Evolutionary conservation across 2,113 vertebrate species (phyloP).

Genomic region (Sminthopsis crassicaudata): DNA sequence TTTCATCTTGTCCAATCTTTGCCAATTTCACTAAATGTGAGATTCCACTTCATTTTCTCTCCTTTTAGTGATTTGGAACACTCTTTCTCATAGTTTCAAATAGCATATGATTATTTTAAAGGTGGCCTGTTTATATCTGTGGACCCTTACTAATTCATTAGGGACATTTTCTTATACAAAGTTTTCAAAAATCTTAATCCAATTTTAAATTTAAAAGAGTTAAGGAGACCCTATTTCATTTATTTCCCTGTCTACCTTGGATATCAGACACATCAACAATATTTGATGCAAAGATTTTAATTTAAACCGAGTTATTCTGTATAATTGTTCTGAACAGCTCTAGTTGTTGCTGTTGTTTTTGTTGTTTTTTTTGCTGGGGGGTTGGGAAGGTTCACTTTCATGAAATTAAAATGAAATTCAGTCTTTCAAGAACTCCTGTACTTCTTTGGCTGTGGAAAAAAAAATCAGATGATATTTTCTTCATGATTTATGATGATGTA

Average conservation of each 20-base stretch:
- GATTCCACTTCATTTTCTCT: not conserved
- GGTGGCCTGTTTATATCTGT: not conserved
- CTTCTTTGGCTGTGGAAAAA: not conserved
- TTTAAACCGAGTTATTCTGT: not conserved
- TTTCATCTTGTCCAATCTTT: not conserved
- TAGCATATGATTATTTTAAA: not conserved
- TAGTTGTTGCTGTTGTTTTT: too few species aligned
- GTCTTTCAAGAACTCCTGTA: not conserved
- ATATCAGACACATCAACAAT: not conserved
- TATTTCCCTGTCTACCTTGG: not conserved
- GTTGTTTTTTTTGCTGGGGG: not conserved
- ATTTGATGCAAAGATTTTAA: not conserved
- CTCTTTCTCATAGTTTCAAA: not conserved
- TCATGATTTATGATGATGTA: not conserved
- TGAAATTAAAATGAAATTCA: not conserved
- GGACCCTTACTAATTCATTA: not conserved
- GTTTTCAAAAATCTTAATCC: not conserved
- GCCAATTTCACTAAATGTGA: not conserved
- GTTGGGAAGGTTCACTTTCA: not conserved
- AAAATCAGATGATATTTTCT: not conserved
- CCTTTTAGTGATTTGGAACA: not conserved
- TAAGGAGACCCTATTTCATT: not conserved
- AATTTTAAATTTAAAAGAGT: not conserved
- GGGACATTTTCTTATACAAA: not conserved
- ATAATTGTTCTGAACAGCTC: not conserved